Evolutionary conservation across 2,797 vertebrate species (phyloP).

Genomic region (Scyliorhinus canicula): DNA sequence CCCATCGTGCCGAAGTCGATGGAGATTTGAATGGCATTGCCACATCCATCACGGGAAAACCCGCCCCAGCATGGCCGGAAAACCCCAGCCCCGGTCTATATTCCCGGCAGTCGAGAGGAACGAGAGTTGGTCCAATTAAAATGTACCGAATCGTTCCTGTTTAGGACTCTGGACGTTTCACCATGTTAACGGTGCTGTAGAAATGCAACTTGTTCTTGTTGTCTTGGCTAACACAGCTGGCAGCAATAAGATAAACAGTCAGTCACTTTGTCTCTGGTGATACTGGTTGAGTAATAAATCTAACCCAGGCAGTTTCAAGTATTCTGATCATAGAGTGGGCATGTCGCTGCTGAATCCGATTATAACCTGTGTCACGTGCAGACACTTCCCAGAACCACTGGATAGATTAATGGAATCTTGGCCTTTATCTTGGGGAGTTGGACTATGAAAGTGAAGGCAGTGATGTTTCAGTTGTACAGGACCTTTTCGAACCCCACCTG

Average conservation of each 20-base stretch:
- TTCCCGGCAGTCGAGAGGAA: too few relatives aligned
- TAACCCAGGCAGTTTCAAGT: neutral
- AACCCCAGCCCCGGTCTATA: too few relatives aligned
- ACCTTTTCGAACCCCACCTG: neutral
- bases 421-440: neutral
- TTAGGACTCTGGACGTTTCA: neutral
- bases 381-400: neutral
- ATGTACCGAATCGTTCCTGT: neutral
- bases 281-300: neutral
- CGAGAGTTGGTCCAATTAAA: too few relatives aligned
- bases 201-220: neutral
- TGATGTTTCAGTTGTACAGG: neutral
- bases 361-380: neutral
- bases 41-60: too few relatives aligned
- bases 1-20: too few relatives aligned
- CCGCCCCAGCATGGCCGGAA: too few relatives aligned
- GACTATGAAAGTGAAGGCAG: neutral
- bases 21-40: too few relatives aligned
- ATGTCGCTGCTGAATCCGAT: neutral
- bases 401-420: neutral
- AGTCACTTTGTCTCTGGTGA: neutral
- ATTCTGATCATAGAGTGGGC: neutral
- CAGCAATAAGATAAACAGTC: neutral
- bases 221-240: neutral
- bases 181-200: too few relatives aligned